Percentiles rank a stretch among this genome's conserved stretches.
phyloP scores from a whole-genome alignment of 2,113 vertebrate species.

The Bettongia penicillata region DNA sequence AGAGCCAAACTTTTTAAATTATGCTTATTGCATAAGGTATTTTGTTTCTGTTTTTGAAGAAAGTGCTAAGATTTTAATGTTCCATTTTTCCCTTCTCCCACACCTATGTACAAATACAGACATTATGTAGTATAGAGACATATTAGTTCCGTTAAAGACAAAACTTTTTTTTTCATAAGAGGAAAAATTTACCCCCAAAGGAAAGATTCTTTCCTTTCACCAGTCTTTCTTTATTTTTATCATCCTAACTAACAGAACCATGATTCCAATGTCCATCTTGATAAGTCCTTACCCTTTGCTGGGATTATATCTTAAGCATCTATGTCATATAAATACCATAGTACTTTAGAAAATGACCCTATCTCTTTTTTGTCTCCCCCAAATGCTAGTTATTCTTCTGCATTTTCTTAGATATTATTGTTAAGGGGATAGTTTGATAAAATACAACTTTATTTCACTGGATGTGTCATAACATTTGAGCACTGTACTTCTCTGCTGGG shows the following conservation, averaged over 20 bases:
- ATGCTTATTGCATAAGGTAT: neutral
- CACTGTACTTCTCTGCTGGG: neutral
- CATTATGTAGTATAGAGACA: no score
- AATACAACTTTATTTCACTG: neutral
- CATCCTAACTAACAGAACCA: neutral
- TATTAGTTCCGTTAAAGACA: neutral
- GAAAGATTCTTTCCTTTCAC: neutral
- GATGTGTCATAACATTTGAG: neutral
- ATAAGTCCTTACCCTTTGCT: neutral
- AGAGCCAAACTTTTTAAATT: neutral
- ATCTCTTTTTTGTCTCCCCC: neutral
- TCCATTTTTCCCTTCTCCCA: neutral
- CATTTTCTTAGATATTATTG: neutral
- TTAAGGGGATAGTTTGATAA: neutral
- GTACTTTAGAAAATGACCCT: neutral
- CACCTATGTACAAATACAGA: no score
- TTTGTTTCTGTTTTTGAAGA: neutral
- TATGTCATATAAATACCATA: neutral
- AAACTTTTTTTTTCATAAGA: neutral
- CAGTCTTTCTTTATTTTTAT: neutral
- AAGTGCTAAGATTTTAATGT: neutral
- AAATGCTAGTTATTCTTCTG: neutral
- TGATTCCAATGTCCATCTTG: neutral
- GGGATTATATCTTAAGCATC: neutral
- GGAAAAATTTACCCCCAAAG: neutral